Conservation (phyloP, 1,140 invertebrate species). For the Trachymyrmex septentrionalis region DNA sequence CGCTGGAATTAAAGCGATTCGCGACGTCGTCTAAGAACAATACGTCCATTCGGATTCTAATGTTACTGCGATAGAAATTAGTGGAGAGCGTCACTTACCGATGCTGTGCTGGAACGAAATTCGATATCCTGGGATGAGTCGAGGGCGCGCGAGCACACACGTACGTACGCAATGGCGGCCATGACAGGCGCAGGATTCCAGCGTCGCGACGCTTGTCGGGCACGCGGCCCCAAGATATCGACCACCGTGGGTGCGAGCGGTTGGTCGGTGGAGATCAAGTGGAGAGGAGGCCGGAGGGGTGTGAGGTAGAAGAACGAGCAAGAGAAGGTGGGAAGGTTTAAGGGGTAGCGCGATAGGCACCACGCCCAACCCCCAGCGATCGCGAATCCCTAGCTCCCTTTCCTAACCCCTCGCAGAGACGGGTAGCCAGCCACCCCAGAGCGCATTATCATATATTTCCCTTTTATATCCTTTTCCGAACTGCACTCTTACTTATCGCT, state of each 20-base stretch:
- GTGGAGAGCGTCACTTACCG: constrained; percentile 57
- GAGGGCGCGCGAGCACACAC: constrained; percentile 59
- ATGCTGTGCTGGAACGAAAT: not conserved
- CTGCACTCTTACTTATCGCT: constrained; percentile 65
- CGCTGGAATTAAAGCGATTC: not conserved
- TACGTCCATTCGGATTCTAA: not conserved
- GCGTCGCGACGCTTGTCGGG: constrained; percentile 84
- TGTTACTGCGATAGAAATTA: constrained; percentile 40
- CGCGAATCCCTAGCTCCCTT: constrained; percentile 76
- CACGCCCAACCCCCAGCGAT: constrained; percentile 85
- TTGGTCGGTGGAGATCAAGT: constrained; percentile 23
- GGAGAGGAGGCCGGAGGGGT: constrained; percentile 9
- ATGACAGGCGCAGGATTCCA: constrained; percentile 82
- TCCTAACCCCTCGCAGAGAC: constrained; percentile 65
- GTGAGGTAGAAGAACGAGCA: constrained; percentile 69
- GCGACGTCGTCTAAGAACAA: not conserved
- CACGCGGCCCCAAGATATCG: constrained; percentile 85
- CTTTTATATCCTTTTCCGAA: constrained; percentile 81
- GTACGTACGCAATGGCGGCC: constrained; percentile 75
- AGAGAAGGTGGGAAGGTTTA: constrained; percentile 64
- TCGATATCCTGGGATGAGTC: constrained; percentile 30
- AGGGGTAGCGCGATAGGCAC: constrained; percentile 76
- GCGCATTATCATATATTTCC: constrained; percentile 85
- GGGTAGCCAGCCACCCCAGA: constrained; percentile 74
- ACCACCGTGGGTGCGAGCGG: constrained; percentile 77